Percentiles rank a stretch among this genome's conserved stretches.
phyloP scores from a whole-genome alignment of 2,797 vertebrate species.

The Rhinichthys osculus region DNA sequence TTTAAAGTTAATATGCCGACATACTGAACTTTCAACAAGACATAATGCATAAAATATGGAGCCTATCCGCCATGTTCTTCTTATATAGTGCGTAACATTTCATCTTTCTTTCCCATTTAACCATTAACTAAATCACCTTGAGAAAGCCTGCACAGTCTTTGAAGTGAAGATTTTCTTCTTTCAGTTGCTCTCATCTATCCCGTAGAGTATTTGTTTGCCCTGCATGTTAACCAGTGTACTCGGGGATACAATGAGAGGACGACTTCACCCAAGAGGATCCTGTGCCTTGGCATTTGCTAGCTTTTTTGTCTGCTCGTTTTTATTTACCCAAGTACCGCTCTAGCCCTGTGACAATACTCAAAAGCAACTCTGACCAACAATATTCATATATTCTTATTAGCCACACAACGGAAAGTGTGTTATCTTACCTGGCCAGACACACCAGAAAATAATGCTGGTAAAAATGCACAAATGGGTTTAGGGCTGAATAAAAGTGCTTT shows the following conservation, averaged over 20 bases:
- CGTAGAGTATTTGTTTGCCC: conserved; percentile 19
- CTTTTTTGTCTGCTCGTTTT: conserved; percentile 22
- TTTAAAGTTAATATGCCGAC: not conserved
- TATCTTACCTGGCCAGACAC: conserved; percentile 51
- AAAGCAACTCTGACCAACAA: conserved; percentile 1
- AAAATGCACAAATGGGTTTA: conserved; percentile 33
- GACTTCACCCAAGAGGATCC: conserved; percentile 7
- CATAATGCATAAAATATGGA: conserved; percentile 14
- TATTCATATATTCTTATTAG: conserved; percentile 39
- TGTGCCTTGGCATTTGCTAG: not conserved
- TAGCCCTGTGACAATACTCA: not conserved
- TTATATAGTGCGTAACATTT: conserved; percentile 9
- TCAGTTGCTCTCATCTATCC: conserved; percentile 7
- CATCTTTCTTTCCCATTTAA: conserved; percentile 8
- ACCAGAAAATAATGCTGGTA: conserved; percentile 13
- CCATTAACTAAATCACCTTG: conserved; percentile 41
- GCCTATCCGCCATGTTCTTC: conserved; percentile 14
- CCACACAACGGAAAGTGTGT: conserved; percentile 15
- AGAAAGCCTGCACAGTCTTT: conserved; percentile 28
- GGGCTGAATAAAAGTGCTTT: conserved; percentile 17
- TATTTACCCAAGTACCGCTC: conserved; percentile 22
- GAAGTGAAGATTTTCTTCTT: conserved; percentile 14
- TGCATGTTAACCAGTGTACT: conserved; percentile 38
- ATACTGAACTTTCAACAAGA: conserved; percentile 9
- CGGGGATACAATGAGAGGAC: not conserved